Conservation (phyloP, 1,140 invertebrate species). For the Chelonus insularis region DNA sequence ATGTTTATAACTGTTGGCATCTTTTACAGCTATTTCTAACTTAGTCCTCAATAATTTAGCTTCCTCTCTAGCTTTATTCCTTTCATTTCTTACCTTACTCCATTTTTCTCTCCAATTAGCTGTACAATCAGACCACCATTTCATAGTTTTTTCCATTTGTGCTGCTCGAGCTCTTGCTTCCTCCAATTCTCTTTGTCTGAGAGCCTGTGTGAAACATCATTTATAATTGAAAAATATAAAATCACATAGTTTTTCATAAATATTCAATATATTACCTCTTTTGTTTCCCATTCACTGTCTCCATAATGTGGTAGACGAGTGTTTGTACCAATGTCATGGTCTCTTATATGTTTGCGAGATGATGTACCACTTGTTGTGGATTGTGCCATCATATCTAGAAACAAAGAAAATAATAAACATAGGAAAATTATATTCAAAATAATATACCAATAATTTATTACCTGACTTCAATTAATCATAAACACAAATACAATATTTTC, state of each 20-base stretch:
- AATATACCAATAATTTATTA: too few species aligned
- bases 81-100: constrained; percentile 87
- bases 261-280: too few species aligned
- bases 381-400: constrained; percentile 11
- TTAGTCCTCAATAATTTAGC: constrained; percentile 78
- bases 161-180: constrained; percentile 87
- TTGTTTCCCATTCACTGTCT: constrained; percentile 27
- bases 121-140: constrained; percentile 95
- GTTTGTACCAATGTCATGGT: constrained; percentile 17
- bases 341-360: constrained; percentile 9
- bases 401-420: too few species aligned
- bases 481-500: too few species aligned
- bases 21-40: constrained; percentile 78
- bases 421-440: too few species aligned
- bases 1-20: constrained; percentile 72
- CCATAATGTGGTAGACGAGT: constrained; percentile 14
- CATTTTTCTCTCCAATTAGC: constrained; percentile 93
- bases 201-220: constrained; percentile 54
- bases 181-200: constrained; percentile 80
- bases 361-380: constrained; percentile 24
- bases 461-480: too few species aligned
- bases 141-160: constrained; percentile 99
- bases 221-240: background rate
- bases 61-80: constrained; percentile 87
- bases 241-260: too few species aligned